Evolutionary conservation across 2,888 invertebrate genomes (phyloP).

Genomic region (Drosophila robusta): DNA sequence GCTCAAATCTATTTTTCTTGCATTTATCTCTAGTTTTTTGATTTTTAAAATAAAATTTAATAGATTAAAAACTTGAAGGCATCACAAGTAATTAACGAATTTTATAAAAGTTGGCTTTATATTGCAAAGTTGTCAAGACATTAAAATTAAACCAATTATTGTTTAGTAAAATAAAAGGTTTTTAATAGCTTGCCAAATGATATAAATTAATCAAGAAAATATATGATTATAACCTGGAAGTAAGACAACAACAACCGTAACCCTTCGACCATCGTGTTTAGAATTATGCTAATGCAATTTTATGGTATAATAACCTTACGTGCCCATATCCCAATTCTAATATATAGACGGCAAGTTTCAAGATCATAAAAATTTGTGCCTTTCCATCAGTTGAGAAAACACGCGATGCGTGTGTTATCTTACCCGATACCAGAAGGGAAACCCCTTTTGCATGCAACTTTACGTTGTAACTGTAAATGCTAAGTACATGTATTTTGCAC

Average conservation of each 20-base stretch:
- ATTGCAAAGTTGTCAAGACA: no score
- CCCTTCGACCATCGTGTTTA: neutral
- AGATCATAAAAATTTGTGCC: constrained; percentile 11
- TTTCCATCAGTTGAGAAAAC: constrained; percentile 5
- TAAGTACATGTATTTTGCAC: neutral
- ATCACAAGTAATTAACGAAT: no score
- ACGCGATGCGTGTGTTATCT: constrained; percentile 37
- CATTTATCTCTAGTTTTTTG: no score
- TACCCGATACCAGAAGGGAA: constrained; percentile 22
- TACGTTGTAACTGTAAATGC: constrained; percentile 46
- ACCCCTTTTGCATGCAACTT: constrained; percentile 30
- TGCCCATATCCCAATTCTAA: constrained; percentile 1
- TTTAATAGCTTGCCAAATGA: neutral
- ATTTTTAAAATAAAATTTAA: no score
- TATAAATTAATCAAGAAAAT: constrained; percentile 2
- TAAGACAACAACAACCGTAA: neutral
- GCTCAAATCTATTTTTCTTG: no score
- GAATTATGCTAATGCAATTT: constrained; percentile 10
- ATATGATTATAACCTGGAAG: neutral
- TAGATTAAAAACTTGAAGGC: no score
- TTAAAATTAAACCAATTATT: no score
- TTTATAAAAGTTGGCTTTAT: no score
- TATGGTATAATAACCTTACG: constrained; percentile 5
- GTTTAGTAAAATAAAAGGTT: constrained; percentile 13
- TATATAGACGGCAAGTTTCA: constrained; percentile 3